A percentile compares a stretch with the other conserved stretches of the same genome.
These are phyloP conservation scores for Gallirallus australis DNA, from an alignment of 2,797 vertebrate species.

Conservation along the genomic window DNA sequence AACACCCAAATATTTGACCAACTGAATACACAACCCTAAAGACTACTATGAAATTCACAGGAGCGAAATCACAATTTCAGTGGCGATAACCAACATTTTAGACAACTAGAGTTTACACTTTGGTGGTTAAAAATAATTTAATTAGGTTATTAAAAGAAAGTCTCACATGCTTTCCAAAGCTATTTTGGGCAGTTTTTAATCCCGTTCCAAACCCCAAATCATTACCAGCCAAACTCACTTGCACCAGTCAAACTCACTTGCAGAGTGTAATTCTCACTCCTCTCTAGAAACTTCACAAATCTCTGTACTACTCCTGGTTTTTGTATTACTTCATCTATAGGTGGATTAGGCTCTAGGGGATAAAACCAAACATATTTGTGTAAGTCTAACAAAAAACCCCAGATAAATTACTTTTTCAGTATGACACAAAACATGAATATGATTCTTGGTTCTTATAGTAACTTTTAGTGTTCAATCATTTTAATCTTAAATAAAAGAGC, in stretches of 20 bases:
- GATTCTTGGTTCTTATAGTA: neutral
- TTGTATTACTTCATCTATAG: slow-evolving; percentile 93
- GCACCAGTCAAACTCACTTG: slow-evolving; percentile 87
- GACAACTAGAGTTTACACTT: neutral
- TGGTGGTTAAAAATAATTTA: neutral
- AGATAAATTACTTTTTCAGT: neutral
- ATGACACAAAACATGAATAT: neutral
- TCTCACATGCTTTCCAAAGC: neutral
- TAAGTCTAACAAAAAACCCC: neutral
- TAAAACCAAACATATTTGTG: slow-evolving; percentile 1
- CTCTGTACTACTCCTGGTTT: slow-evolving; percentile 89
- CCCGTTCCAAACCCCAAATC: neutral
- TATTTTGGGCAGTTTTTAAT: neutral
- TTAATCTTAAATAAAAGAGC: neutral
- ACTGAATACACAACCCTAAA: neutral
- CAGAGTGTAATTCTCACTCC: slow-evolving; percentile 94
- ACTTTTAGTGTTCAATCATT: neutral
- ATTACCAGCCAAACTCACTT: slow-evolving; percentile 80
- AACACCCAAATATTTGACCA: neutral
- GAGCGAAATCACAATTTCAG: neutral
- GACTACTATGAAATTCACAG: neutral
- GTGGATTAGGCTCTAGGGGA: slow-evolving; percentile 89
- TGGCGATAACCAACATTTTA: neutral
- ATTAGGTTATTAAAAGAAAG: neutral
- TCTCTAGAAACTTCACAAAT: slow-evolving; percentile 95